Percentiles rank a stretch among this genome's conserved stretches.
phyloP scores from a whole-genome alignment of 2,888 invertebrate species.

The Achlya flavicornis region DNA sequence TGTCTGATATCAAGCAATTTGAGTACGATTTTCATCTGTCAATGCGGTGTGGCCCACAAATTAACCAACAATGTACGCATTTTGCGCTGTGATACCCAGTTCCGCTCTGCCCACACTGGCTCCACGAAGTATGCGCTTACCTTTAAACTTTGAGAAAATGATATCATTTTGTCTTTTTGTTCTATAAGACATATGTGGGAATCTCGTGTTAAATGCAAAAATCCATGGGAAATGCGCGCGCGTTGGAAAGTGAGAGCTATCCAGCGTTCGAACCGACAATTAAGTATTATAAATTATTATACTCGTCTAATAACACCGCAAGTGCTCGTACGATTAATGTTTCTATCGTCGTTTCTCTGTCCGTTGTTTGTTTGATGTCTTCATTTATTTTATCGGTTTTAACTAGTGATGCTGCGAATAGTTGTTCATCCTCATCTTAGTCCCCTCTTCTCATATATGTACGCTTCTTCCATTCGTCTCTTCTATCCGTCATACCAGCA shows the following conservation, averaged over 20 bases:
- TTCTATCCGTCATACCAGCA: no score
- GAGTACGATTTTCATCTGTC: no score
- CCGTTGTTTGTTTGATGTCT: not conserved
- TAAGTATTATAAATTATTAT: not conserved
- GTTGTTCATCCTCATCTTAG: no score
- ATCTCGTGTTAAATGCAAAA: slow-evolving; percentile 1
- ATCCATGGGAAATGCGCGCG: not conserved
- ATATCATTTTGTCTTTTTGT: slow-evolving; percentile 1
- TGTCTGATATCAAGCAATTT: no score
- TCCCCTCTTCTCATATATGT: no score
- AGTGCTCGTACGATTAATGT: not conserved
- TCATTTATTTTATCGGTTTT: not conserved
- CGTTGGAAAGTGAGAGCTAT: slow-evolving; percentile 7
- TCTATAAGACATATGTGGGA: slow-evolving; percentile 8
- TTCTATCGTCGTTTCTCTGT: not conserved
- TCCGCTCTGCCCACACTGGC: no score
- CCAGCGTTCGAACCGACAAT: not conserved
- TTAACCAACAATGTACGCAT: no score
- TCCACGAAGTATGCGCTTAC: no score
- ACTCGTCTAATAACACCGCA: not conserved
- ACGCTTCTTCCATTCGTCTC: no score
- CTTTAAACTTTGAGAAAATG: not conserved
- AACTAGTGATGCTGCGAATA: not conserved
- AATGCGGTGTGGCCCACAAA: no score
- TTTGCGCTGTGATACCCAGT: no score